Base-by-base conservation (phyloP, 2,113 vertebrate species). In the Scalopus aquaticus region DNA sequence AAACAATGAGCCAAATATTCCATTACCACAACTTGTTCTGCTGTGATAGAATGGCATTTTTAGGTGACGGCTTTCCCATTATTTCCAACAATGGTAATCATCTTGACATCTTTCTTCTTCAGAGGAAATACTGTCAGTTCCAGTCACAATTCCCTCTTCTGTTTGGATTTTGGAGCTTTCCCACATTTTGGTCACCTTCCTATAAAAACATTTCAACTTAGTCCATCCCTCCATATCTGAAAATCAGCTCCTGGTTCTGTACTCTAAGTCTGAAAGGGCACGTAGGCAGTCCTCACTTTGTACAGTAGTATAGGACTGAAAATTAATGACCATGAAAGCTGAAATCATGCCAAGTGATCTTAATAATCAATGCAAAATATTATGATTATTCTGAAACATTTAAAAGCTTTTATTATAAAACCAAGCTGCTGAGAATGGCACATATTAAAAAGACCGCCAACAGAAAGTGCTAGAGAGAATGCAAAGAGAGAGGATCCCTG, bases 341-440 rank as follows among this genome's bases (percentile, higher is more conserved):
- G 76, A 51, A 90, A 82, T 51, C 65, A 22, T 44, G 30, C 26
- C 78, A 77, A 44, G 13, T 60, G 13, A 78, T 87, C 8, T 62
- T 79, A 87, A 73, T 44, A 58, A 77, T 67, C 54, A 69, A 2
- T 86, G n/a, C 17, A 30, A 69, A 88, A 88, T 51, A 77, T 64
- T 73, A 32, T 2, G 9, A 70, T 54, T n/a, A 72, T 67, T 49
- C 32, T 32, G 39, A 90, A 19, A 74, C 24, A 28, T 84, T 90
- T 91, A 91, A 84, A 84, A 67, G 35, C 54, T 56, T 12, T 49
- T 88, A 42, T 90, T 19, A 37, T 87, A 83, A 84, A 80, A 49
- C 20, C 16, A 56, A 4, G 54, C 54, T 56, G 7, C 2, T 56
- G 54, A 56, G 20, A 56, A 56, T 56, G 19, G 20, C 54, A 22